Conservation (phyloP, 2,797 vertebrate genomes). For the Limosa lapponica region DNA sequence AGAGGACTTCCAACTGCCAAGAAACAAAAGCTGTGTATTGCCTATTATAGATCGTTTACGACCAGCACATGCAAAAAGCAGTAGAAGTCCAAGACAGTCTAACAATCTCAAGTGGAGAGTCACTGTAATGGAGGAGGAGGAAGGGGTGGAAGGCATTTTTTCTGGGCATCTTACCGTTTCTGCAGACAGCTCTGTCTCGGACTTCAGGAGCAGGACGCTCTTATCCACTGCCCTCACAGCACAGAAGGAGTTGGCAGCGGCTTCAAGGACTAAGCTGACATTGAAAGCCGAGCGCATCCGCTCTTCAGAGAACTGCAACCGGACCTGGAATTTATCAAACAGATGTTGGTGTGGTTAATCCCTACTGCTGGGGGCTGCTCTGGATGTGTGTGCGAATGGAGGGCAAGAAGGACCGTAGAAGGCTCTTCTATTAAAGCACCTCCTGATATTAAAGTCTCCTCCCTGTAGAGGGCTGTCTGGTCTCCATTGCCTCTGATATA, state of each 20-base stretch:
- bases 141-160: neutral
- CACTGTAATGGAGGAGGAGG: neutral
- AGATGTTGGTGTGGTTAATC: neutral
- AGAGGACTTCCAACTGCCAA: neutral
- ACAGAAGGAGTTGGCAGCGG: slow-evolving; percentile 73
- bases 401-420: neutral
- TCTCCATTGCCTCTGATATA: neutral
- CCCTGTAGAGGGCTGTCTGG: neutral
- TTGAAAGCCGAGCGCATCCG: slow-evolving; percentile 56
- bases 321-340: slow-evolving; percentile 62
- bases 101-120: neutral
- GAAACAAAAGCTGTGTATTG: neutral
- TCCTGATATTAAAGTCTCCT: neutral
- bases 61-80: neutral
- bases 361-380: neutral
- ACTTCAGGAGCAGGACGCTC: slow-evolving; percentile 63
- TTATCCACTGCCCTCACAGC: slow-evolving; percentile 74
- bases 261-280: slow-evolving; percentile 38
- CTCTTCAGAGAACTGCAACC: slow-evolving; percentile 60
- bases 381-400: neutral
- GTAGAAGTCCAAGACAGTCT: neutral
- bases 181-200: slow-evolving; percentile 46
- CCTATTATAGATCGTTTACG: neutral
- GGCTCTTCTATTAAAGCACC: neutral
- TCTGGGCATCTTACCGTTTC: slow-evolving; percentile 50